Evolutionary conservation across 2,888 invertebrate species (phyloP), one percentile per base, ranked within the genome.

Genomic region (Portevinia maculata): DNA sequence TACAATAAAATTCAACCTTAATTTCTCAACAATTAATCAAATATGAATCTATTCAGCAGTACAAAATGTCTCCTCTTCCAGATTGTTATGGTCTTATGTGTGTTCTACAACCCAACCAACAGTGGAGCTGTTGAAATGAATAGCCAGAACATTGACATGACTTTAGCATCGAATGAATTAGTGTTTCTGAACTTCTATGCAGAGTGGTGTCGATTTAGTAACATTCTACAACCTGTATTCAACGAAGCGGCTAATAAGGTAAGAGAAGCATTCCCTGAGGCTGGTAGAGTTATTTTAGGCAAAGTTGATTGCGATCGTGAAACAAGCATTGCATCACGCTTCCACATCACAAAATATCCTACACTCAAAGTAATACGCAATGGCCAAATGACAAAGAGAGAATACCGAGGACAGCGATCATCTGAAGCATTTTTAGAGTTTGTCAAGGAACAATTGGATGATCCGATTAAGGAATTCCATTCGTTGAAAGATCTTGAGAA

Each of bases 161-260:
- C 94, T 85, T 92, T 97, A 98, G 98, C 96, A 83, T 95, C 96
- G 79, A 97, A 98, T 93, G 99, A 99, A 92, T 92, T 99, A 91
- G 98, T 99, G 83, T 96, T 99, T 91, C 94, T 99, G 84, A 99
- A 99, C 92, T 99, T 99, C 91, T 99, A 99, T 92, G 99, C 99
- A 30, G 99, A 99, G 89, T 99, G 99, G 99, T 99, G 99, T 92
- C 95, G 97, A 88, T 99, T 99, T 92, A 99, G 99, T 92, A 99
- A 97, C 90, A 94, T 98, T 92, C 92, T 99, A 89, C 96, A 96
- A 90, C 99, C 99, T 9, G 95, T 99, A 88, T 99, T 98, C 91
- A 97, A 98, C 90, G 98, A 99, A 90, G 97, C 99, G 41, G 96
- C 98, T 8, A 96, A 96, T 86, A 96, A 96, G 91, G 94, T 90